Base-by-base conservation (phyloP, 2,888 invertebrate species). In the Argyra leucocephala region DNA sequence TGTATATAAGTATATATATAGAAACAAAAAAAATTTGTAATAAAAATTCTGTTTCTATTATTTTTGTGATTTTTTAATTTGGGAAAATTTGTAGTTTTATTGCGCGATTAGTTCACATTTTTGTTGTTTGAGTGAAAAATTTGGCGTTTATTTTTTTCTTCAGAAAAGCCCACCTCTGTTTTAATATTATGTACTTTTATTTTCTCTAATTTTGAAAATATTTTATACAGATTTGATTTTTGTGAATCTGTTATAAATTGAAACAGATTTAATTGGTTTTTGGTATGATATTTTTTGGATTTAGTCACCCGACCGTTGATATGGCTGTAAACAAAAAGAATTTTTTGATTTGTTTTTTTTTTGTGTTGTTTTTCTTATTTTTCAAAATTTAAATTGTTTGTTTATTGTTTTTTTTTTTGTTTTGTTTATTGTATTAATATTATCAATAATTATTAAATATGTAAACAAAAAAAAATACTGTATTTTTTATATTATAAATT, bases 301-400 rank as follows among this genome's bases (percentile, higher is more conserved):
- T 76, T 77, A 79, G 78, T 79, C 78, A 78, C 78, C 78, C 78
- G 79, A 78, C 79, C 78, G 78, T 78, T 78, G 79, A 78, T 74
- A 79, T 78, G 79, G 78, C 78, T 79, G 78, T 64, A 76, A 74
- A 69, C 69, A 70, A 65, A 69, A 66, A 69, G 65, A 65, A 65
- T 31, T 64, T 62, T 23, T 65, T 59, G 7, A 58, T 61, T 21
- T 5, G 10, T 62, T 57, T 31, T 62, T 24, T 61, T 57, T 1
- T 63, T 57, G 10, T 12, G 22, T 48, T 48, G 5, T 48, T 48
- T 48, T 48, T 48, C 2, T 18, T 31, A 4, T 31, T 26, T 26
- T 26, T 26, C 26, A 26, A 26, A 26, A 26, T 6, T 6, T 6
- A 26, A 26, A 6, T 26, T 26, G 4, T 6, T 6, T 26, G 26